These are phyloP conservation scores for Cerastis rubricosa DNA, from an alignment of 2,888 invertebrate genomes.

Conservation along the genomic window DNA sequence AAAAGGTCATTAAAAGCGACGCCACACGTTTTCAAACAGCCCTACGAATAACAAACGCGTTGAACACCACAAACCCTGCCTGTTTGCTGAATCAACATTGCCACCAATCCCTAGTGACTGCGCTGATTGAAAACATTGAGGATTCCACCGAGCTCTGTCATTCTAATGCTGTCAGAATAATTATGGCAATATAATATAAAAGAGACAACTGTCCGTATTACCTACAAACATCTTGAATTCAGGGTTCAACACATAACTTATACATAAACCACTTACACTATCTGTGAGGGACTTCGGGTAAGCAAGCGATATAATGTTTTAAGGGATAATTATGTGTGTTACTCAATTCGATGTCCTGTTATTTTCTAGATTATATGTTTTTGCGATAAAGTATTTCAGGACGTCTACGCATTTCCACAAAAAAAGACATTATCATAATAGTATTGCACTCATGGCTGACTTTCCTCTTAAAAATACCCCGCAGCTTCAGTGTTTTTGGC, in stretches of 20 bases:
- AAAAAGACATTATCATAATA: neutral
- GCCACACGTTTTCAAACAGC: neutral
- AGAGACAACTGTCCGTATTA: neutral
- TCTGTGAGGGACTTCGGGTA: neutral
- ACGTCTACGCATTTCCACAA: neutral
- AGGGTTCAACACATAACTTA: neutral
- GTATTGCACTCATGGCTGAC: neutral
- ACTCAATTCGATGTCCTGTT: neutral
- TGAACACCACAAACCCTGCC: neutral
- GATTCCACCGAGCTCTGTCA: neutral
- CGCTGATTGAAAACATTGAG: constrained; percentile 18
- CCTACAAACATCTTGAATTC: neutral
- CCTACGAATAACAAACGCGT: neutral
- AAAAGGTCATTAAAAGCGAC: neutral
- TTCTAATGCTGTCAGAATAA: neutral
- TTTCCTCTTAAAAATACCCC: neutral
- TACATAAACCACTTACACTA: neutral
- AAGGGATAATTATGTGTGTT: neutral
- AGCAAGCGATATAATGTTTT: neutral
- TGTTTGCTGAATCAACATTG: constrained; percentile 25
- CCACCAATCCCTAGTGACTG: neutral
- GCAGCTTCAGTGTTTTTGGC: neutral
- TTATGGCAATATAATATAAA: too few relatives aligned
- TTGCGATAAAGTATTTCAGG: neutral
- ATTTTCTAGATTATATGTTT: neutral